A percentile compares a stretch with the other conserved stretches of the same genome.
phyloP scores from a whole-genome alignment of 2,797 vertebrate species.

The Falco cherrug region DNA sequence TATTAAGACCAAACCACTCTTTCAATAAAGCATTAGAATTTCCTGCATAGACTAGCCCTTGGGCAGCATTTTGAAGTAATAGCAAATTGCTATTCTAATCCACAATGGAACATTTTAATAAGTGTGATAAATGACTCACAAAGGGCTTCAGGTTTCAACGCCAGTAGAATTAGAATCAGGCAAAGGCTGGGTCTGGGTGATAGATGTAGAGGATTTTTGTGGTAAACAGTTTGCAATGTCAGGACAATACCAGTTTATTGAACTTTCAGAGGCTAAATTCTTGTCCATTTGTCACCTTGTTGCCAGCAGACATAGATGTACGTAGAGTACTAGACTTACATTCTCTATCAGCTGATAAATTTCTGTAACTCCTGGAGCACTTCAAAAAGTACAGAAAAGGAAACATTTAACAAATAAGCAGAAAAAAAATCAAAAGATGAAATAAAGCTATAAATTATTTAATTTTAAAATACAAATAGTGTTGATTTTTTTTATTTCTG shows the following conservation, averaged over 20 bases:
- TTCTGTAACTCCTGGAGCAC: not conserved
- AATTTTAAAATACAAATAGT: not conserved
- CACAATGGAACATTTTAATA: conserved; percentile 87
- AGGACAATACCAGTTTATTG: conserved; percentile 69
- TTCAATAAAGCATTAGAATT: conserved; percentile 85
- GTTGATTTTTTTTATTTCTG: not conserved
- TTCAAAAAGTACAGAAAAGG: not conserved
- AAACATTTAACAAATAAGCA: not conserved
- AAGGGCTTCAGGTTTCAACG: conserved; percentile 79
- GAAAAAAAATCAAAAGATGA: not conserved
- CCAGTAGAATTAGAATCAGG: conserved; percentile 70
- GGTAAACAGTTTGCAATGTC: conserved; percentile 77
- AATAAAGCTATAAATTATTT: not conserved
- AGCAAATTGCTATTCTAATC: conserved; percentile 88
- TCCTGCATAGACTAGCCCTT: conserved; percentile 80
- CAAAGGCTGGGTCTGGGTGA: conserved; percentile 65
- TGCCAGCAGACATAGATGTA: conserved; percentile 54
- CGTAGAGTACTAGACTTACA: conserved; percentile 40
- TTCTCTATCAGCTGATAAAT: conserved; percentile 56
- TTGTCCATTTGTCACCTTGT: conserved; percentile 73
- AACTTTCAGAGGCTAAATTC: conserved; percentile 72
- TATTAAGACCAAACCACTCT: conserved; percentile 71
- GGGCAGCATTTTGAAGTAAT: conserved; percentile 80
- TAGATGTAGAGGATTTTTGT: conserved; percentile 75
- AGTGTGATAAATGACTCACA: conserved; percentile 87